Evolutionary conservation across 2,888 invertebrate genomes (phyloP).

Genomic region (Noctua janthina): DNA sequence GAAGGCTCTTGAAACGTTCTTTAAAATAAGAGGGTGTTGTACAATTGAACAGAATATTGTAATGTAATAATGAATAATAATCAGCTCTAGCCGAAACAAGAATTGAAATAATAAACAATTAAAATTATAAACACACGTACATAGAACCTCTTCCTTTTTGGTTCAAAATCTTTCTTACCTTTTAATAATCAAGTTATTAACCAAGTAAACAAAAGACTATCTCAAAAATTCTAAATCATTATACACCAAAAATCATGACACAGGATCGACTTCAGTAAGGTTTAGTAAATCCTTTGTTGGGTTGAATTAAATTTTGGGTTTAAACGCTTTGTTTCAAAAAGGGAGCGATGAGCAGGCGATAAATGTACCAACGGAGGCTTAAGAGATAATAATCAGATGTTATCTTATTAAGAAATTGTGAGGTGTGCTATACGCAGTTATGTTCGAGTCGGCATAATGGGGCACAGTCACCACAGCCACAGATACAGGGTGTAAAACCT

Average conservation of each 20-base stretch:
- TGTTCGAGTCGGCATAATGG: too few relatives aligned
- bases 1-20: too few relatives aligned
- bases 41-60: too few relatives aligned
- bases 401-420: slow-evolving; percentile 12
- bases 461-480: too few relatives aligned
- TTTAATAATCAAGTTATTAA: neutral
- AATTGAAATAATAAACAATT: too few relatives aligned
- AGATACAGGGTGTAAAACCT: too few relatives aligned
- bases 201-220: neutral
- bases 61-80: too few relatives aligned
- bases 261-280: slow-evolving; percentile 7
- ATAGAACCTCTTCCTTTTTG: neutral
- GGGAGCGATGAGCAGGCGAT: slow-evolving; percentile 29
- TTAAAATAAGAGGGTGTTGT: too few relatives aligned
- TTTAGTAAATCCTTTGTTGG: slow-evolving; percentile 3
- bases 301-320: slow-evolving; percentile 21
- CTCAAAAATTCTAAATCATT: neutral
- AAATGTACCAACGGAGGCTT: slow-evolving; percentile 6
- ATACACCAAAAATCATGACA: slow-evolving; percentile 21
- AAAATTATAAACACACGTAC: too few relatives aligned
- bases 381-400: slow-evolving; percentile 30
- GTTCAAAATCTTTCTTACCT: neutral
- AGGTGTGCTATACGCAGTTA: neutral
- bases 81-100: too few relatives aligned
- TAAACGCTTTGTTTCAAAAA: slow-evolving; percentile 34